Evolutionary conservation across 2,797 vertebrate species (phyloP).

Genomic region (Limnodromus scolopaceus): DNA sequence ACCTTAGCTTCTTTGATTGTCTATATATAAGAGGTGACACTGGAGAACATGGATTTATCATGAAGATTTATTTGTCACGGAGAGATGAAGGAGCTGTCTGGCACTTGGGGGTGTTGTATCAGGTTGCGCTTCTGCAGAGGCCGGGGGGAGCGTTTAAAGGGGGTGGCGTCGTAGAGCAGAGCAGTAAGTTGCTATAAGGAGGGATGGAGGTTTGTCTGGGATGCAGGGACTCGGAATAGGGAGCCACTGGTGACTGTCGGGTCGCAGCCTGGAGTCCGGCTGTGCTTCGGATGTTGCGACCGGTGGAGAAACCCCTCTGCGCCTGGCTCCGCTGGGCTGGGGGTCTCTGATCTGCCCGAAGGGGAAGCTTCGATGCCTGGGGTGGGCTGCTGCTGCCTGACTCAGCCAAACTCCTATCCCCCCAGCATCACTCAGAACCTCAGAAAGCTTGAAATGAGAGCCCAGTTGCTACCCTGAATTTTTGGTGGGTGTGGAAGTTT

Average conservation of each 20-base stretch:
- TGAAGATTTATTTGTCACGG: conserved; percentile 26
- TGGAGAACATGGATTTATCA: conserved; percentile 25
- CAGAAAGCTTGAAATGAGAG: background rate
- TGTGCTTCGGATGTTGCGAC: background rate
- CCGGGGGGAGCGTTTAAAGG: background rate
- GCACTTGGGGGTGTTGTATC: background rate
- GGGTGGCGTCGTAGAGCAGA: background rate
- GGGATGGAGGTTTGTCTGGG: background rate
- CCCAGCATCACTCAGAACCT: background rate
- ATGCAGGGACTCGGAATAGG: background rate
- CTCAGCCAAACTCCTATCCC: background rate
- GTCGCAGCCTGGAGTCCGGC: fast-evolving
- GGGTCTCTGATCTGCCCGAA: background rate
- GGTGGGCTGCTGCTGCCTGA: background rate
- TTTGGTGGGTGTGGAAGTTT: background rate
- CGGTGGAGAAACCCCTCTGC: background rate
- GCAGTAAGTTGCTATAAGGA: conserved; percentile 38
- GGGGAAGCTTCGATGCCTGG: background rate
- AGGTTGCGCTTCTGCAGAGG: background rate
- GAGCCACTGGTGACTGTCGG: background rate
- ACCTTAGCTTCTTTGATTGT: conserved; percentile 30
- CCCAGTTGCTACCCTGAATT: background rate
- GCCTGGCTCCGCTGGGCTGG: background rate
- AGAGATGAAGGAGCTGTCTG: conserved; percentile 30
- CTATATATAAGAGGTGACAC: conserved; percentile 46